Evolutionary conservation across 2,888 invertebrate genomes (phyloP).

Genomic region (Troides helena): DNA sequence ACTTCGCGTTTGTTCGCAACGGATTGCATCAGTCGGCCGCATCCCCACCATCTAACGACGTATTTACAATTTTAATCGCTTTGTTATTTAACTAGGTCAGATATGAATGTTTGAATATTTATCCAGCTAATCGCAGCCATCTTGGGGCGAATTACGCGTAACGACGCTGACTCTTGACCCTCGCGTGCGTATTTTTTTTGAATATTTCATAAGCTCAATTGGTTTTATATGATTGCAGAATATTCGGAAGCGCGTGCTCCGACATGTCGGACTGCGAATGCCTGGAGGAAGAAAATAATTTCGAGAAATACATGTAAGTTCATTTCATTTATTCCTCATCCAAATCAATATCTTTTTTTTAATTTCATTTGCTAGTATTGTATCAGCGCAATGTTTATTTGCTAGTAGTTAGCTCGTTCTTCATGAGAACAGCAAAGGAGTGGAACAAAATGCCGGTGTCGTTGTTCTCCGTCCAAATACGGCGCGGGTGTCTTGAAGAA

Average conservation of each 20-base stretch:
- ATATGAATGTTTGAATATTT: not conserved
- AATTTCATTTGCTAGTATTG: too few relatives aligned
- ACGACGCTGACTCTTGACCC: constrained; percentile 11
- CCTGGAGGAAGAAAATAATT: constrained; percentile 49
- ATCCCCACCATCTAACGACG: not conserved
- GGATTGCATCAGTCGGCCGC: too few relatives aligned
- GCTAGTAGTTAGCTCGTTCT: too few relatives aligned
- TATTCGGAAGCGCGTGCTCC: constrained; percentile 63
- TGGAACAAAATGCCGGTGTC: too few relatives aligned
- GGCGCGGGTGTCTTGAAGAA: too few relatives aligned
- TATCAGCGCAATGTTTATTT: too few relatives aligned
- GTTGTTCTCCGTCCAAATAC: too few relatives aligned
- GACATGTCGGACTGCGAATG: constrained; percentile 73
- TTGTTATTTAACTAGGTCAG: constrained; percentile 9
- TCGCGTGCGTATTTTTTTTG: not conserved
- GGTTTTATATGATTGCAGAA: constrained; percentile 44
- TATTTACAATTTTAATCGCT: not conserved
- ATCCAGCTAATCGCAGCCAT: constrained; percentile 5
- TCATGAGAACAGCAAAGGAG: too few relatives aligned
- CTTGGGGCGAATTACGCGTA: not conserved
- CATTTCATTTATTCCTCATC: too few relatives aligned
- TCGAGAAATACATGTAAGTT: constrained; percentile 42
- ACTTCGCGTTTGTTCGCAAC: too few relatives aligned
- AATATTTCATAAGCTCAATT: not conserved
- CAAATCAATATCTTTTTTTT: too few relatives aligned